Percentiles rank a stretch among this genome's conserved stretches.
phyloP scores from a whole-genome alignment of 2,888 invertebrate genomes.

The Cheilosia impressa region DNA sequence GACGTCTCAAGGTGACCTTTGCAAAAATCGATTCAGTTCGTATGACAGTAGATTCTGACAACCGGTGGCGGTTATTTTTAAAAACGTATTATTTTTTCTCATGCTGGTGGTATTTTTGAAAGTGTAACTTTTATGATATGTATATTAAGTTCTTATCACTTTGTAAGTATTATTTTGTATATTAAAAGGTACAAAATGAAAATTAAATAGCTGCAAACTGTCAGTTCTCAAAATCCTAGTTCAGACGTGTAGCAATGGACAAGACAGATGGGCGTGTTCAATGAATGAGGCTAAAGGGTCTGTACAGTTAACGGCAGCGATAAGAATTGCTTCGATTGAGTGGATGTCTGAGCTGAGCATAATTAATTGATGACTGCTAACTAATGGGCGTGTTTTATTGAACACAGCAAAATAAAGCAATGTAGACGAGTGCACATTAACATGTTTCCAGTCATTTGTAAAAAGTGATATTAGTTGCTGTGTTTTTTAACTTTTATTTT shows the following conservation, averaged over 20 bases:
- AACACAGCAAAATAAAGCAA: no score
- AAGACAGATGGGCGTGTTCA: not conserved
- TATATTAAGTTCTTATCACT: not conserved
- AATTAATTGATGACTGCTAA: no score
- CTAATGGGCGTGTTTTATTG: no score
- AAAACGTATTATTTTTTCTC: not conserved
- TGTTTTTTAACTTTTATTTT: no score
- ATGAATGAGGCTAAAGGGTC: no score
- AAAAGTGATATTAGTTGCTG: no score
- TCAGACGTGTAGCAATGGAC: no score
- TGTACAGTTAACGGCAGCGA: no score
- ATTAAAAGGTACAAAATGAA: not conserved
- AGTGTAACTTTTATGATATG: not conserved
- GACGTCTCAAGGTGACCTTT: constrained; percentile 84
- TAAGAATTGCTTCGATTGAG: no score
- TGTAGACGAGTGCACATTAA: no score
- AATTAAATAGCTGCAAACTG: not conserved
- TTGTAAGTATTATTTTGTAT: not conserved
- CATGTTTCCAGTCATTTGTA: no score
- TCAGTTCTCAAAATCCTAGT: not conserved
- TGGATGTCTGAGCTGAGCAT: no score
- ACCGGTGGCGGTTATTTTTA: constrained; percentile 33
- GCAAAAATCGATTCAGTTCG: constrained; percentile 71
- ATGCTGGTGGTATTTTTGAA: not conserved
- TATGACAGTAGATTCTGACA: constrained; percentile 51